Evolutionary conservation across 2,888 invertebrate species (phyloP), one percentile per base, ranked within the genome.

Genomic region (Eupithecia subumbrata): DNA sequence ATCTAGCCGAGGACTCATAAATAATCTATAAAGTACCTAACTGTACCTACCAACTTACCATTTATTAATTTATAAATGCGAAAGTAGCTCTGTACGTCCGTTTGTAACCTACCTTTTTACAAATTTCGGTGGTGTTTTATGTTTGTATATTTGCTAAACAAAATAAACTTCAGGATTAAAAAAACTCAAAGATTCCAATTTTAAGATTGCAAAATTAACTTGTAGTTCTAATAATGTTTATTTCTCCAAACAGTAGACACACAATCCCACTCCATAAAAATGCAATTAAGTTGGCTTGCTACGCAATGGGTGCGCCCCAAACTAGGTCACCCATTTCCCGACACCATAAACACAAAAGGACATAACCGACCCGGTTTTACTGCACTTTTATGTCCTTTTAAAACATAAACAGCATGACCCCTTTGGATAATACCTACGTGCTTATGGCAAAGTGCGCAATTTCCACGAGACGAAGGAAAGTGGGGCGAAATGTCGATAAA

Each of bases 271-370:
- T 45, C 40, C 43, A 79, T 83, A 84, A 88, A 86, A 90, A 90
- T 88, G 90, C 89, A 91, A 91, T 92, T 91, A 92, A 89, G 85
- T 87, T 83, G 86, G 85, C 87, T 88, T 80, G 82, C 80, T 81
- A 81, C 85, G 86, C 86, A 85, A 85, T 88, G 90, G 93, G 93
- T 86, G 92, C 89, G 93, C 88, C 87, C 84, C 83, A 87, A 93
- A 92, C 89, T 93, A 88, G 94, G 94, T 94, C 87, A 94, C 94
- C 93, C 89, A 94, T 93, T 92, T 93, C 90, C 88, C 88, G 89
- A 82, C 83, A 76, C 76, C 79, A 78, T 79, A 81, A 83, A 83
- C 83, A 87, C 89, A 87, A 88, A 90, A 86, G 85, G 90, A 84
- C 88, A 84, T 84, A 88, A 82, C 84, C 79, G 84, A 84, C 86